phyloP scores from a whole-genome alignment of 2,113 vertebrate genomes.

The Coreoperca whiteheadi region DNA sequence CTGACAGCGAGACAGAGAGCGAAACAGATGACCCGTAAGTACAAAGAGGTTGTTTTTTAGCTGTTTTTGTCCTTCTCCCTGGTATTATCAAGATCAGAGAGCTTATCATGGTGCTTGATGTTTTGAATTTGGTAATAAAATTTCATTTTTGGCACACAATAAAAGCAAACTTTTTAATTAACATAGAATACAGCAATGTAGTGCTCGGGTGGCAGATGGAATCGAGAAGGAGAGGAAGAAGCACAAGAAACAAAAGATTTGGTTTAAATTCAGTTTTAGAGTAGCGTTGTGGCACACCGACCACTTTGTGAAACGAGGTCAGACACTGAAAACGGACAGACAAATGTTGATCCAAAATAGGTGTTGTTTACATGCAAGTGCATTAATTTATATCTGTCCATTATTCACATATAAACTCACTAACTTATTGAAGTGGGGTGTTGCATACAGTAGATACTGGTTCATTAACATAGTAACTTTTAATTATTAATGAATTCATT shows the following conservation, averaged over 20 bases:
- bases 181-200: not conserved
- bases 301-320: conserved; percentile 16
- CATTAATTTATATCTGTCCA: not conserved
- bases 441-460: not conserved
- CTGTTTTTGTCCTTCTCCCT: not conserved
- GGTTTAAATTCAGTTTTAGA: conserved; percentile 14
- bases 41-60: not conserved
- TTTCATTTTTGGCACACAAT: not conserved
- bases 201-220: not conserved
- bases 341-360: not conserved
- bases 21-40: conserved; percentile 93
- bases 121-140: not conserved
- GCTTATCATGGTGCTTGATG: not conserved
- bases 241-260: conserved; percentile 5
- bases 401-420: not conserved
- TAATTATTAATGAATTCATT: too few species aligned
- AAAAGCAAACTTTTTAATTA: not conserved
- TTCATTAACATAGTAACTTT: not conserved
- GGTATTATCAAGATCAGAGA: not conserved
- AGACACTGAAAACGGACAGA: not conserved
- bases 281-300: not conserved
- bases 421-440: not conserved
- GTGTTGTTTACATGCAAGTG: conserved; percentile 16
- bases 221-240: not conserved
- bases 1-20: conserved; percentile 93